phyloP scores from a whole-genome alignment of 2,888 invertebrate genomes.

The Drosophila flavopinicola region DNA sequence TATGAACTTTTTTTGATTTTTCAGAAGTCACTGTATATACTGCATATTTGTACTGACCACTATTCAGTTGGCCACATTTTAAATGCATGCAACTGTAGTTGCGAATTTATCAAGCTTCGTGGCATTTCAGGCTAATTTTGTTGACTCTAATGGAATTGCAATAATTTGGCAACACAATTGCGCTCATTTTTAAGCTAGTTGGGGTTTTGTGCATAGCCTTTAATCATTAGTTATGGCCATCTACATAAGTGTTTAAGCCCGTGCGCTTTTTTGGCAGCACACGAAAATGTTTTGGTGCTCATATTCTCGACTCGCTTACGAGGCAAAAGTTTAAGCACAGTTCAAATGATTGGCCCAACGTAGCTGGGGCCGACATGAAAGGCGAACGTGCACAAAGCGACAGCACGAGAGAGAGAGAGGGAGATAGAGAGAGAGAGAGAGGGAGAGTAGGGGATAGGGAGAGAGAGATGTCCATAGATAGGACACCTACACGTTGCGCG shows the following conservation, averaged over 20 bases:
- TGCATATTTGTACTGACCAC: no score
- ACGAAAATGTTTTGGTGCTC: constrained; percentile 26
- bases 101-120: neutral
- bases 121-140: neutral
- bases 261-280: constrained; percentile 10
- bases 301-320: constrained; percentile 40
- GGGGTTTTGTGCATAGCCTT: constrained; percentile 12
- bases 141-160: neutral
- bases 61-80: neutral
- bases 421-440: no score
- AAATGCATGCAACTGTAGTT: neutral
- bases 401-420: constrained; percentile 1
- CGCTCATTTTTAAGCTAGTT: constrained; percentile 3
- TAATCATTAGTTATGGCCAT: constrained; percentile 12
- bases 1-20: no score
- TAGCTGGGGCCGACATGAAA: constrained; percentile 41
- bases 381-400: constrained; percentile 16
- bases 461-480: constrained; percentile 21
- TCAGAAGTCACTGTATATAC: no score
- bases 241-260: constrained; percentile 13
- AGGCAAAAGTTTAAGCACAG: constrained; percentile 56
- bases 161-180: neutral
- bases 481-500: constrained; percentile 56
- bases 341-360: constrained; percentile 59
- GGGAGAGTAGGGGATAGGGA: neutral